Conservation (phyloP, 1,140 invertebrate species). For the Lepidurus arcticus region DNA sequence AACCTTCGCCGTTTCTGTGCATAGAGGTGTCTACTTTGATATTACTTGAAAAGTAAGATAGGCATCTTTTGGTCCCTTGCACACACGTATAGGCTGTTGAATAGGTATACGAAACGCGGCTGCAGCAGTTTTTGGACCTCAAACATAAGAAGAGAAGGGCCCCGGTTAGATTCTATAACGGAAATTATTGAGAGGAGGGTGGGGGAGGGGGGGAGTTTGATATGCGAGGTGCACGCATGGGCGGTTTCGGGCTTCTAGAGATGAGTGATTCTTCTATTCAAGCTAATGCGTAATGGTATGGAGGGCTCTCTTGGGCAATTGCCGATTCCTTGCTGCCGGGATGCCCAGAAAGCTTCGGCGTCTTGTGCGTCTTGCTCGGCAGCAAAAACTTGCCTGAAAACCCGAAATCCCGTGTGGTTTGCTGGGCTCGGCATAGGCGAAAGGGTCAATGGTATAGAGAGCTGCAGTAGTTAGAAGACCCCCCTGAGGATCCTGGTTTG, state of each 20-base stretch:
- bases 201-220: too few relatives aligned
- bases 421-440: not conserved
- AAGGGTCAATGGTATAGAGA: constrained; percentile 13
- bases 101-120: too few relatives aligned
- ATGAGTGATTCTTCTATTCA: too few relatives aligned
- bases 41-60: not conserved
- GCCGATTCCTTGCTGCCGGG: not conserved
- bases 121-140: too few relatives aligned
- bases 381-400: not conserved
- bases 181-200: too few relatives aligned
- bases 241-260: too few relatives aligned
- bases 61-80: constrained; percentile 2
- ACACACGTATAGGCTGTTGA: constrained; percentile 8
- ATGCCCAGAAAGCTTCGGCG: not conserved
- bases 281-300: too few relatives aligned
- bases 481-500: constrained; percentile 6
- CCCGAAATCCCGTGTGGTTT: not conserved
- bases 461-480: not conserved
- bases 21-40: constrained; percentile 8
- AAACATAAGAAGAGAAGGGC: too few relatives aligned
- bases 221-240: too few relatives aligned
- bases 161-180: too few relatives aligned
- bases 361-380: not conserved
- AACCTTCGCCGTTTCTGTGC: not conserved
- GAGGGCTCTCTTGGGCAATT: not conserved